A percentile compares a stretch with the other conserved stretches of the same genome.
phyloP scores from a whole-genome alignment of 2,888 invertebrate species.

The Habrosyne pyritoides region DNA sequence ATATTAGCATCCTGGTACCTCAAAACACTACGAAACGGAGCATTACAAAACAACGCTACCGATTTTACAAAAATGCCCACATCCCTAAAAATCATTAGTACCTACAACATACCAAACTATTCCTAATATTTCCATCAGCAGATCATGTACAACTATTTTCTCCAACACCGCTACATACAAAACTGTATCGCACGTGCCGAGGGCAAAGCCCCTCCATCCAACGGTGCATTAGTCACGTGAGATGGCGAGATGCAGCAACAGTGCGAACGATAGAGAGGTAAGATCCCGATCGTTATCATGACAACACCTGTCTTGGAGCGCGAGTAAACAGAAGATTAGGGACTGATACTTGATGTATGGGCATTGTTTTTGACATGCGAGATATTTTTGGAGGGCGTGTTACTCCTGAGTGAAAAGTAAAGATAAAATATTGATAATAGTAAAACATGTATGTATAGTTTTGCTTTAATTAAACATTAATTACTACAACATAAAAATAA shows the following conservation, averaged over 20 bases:
- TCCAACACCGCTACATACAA: slow-evolving; percentile 28
- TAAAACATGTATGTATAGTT: no score
- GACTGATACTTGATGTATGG: neutral
- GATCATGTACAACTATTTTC: neutral
- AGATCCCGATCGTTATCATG: neutral
- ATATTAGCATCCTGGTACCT: no score
- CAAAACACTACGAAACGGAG: no score
- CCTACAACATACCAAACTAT: no score
- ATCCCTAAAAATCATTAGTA: no score
- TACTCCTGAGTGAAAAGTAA: no score
- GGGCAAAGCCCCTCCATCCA: slow-evolving; percentile 47
- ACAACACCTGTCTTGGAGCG: slow-evolving; percentile 3
- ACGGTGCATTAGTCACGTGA: slow-evolving; percentile 21
- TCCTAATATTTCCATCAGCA: neutral
- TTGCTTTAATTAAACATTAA: no score
- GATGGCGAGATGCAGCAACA: slow-evolving; percentile 7
- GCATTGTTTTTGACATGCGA: neutral
- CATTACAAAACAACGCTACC: no score
- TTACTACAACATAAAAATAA: no score
- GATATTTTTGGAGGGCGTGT: no score
- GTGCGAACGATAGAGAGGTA: neutral
- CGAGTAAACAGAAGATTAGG: slow-evolving; percentile 3
- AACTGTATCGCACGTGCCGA: slow-evolving; percentile 48
- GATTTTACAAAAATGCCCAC: no score
- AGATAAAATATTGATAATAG: no score